Evolutionary conservation across 2,113 vertebrate species (phyloP).

Genomic region (Oreotrochilus melanogaster): DNA sequence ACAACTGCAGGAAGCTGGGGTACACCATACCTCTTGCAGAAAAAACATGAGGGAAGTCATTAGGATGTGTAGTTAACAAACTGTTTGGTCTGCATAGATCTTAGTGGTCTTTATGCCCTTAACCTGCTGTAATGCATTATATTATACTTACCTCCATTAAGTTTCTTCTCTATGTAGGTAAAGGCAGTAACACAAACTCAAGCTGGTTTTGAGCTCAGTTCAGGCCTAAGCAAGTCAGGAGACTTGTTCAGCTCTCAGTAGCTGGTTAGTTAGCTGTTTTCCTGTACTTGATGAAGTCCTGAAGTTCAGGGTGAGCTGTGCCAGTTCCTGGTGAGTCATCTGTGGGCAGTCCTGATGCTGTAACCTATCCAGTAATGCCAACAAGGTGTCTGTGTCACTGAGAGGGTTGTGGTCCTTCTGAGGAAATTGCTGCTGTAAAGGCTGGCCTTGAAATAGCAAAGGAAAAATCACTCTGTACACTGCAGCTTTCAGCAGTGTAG

Average conservation of each 20-base stretch:
- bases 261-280: neutral
- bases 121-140: neutral
- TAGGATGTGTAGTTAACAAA: neutral
- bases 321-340: neutral
- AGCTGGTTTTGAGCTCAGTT: neutral
- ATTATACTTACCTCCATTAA: neutral
- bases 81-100: neutral
- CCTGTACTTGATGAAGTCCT: neutral
- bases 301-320: neutral
- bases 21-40: neutral
- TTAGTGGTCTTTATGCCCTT: neutral
- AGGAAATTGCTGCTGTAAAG: neutral
- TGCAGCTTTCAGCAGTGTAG: neutral
- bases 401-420: neutral
- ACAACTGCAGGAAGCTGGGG: neutral
- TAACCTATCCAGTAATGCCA: neutral
- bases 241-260: neutral
- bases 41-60: neutral
- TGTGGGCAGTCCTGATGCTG: neutral
- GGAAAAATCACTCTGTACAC: accelerated
- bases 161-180: neutral
- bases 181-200: neutral
- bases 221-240: neutral
- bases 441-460: neutral
- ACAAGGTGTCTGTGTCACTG: neutral